Percentiles rank a stretch among this genome's conserved stretches.
Evolutionary conservation across 2,797 vertebrate species (phyloP).

Genomic region (Anniella stebbinsi): DNA sequence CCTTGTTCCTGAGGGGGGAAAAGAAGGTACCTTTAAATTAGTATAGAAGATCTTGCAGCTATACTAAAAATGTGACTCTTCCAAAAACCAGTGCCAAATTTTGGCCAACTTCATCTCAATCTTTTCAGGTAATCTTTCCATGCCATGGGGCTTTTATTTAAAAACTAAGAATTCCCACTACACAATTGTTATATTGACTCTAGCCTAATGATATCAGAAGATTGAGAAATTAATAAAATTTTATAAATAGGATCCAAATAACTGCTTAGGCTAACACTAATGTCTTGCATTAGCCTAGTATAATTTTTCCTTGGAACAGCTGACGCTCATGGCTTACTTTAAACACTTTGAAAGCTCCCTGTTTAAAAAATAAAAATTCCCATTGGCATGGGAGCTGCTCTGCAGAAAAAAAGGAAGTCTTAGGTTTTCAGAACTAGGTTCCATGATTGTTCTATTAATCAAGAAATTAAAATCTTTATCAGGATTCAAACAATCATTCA

Average conservation of each 20-base stretch:
- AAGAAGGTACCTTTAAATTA: not conserved
- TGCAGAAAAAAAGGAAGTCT: not conserved
- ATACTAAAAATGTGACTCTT: not conserved
- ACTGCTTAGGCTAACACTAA: not conserved
- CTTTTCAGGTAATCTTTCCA: not conserved
- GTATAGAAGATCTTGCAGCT: not conserved
- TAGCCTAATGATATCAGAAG: not conserved
- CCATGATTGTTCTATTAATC: not conserved
- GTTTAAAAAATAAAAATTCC: not conserved
- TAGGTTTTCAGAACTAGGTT: too few relatives aligned
- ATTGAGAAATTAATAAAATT: not conserved
- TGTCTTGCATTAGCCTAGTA: not conserved
- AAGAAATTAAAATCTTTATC: not conserved
- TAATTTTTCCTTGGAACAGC: not conserved
- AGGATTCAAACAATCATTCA: not conserved
- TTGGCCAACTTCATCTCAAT: not conserved
- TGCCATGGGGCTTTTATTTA: not conserved
- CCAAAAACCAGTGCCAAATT: not conserved
- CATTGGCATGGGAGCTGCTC: not conserved
- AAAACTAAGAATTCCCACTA: not conserved
- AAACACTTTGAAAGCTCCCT: not conserved
- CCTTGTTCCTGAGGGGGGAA: conserved; percentile 10
- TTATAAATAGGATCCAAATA: not conserved
- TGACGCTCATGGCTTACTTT: not conserved
- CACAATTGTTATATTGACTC: not conserved